Evolutionary conservation across 2,797 vertebrate species (phyloP).

Genomic region (Pseudopleuronectes americanus): DNA sequence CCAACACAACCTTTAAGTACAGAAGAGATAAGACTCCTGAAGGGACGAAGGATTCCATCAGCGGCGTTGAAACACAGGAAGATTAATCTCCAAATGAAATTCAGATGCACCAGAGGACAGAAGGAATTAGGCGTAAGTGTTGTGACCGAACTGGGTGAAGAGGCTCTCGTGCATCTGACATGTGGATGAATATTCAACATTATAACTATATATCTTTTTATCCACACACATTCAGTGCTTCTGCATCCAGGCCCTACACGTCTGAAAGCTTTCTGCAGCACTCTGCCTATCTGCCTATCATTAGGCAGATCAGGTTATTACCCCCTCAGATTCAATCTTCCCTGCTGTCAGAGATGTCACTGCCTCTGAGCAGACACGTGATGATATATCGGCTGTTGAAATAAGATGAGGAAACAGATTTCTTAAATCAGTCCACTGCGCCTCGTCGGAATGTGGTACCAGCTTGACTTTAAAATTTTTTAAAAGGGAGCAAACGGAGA

Average conservation of each 20-base stretch:
- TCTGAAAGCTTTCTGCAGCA: conserved; percentile 42
- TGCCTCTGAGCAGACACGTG: conserved; percentile 63
- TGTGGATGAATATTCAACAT: conserved; percentile 49
- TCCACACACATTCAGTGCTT: conserved; percentile 38
- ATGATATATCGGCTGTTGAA: conserved; percentile 70
- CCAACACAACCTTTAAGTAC: conserved; percentile 60
- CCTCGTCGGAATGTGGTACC: conserved; percentile 47
- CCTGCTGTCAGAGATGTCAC: conserved; percentile 69
- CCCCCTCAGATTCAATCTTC: conserved; percentile 69
- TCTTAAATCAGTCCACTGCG: conserved; percentile 60
- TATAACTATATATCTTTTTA: conserved; percentile 30
- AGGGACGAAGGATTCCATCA: conserved; percentile 36
- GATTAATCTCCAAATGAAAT: conserved; percentile 59
- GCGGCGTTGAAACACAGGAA: conserved; percentile 52
- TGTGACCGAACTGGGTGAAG: conserved; percentile 14
- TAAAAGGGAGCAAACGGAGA: conserved; percentile 50
- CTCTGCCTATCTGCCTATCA: conserved; percentile 61
- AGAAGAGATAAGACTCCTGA: conserved; percentile 51
- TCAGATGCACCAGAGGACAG: conserved; percentile 47
- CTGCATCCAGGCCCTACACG: conserved; percentile 34
- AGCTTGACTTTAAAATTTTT: conserved; percentile 41
- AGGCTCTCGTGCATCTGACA: conserved; percentile 41
- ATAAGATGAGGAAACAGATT: conserved; percentile 70
- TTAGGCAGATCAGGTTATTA: conserved; percentile 72
- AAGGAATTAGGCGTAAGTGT: conserved; percentile 44